These are phyloP conservation scores for Dryobotodes eremita DNA, from an alignment of 2,888 invertebrate species.

Conservation along the genomic window DNA sequence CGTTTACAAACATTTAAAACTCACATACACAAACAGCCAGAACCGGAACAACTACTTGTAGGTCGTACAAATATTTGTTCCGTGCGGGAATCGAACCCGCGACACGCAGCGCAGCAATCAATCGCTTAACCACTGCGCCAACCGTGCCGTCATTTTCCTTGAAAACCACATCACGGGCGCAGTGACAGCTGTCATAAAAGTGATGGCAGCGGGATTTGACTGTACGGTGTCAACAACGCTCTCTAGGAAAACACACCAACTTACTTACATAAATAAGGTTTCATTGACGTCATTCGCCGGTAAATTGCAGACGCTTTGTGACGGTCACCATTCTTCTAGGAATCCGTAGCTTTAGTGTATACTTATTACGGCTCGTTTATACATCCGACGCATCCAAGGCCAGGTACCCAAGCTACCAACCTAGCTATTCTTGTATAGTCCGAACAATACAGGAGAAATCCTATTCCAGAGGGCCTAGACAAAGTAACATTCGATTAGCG, in stretches of 20 bases:
- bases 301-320: background rate
- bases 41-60: too few species aligned
- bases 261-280: background rate
- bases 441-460: background rate
- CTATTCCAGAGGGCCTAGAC: background rate
- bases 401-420: background rate
- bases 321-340: background rate
- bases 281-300: background rate
- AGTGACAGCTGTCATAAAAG: background rate
- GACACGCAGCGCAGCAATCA: too few species aligned
- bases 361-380: background rate
- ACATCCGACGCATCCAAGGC: background rate
- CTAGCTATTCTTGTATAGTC: background rate
- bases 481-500: too few species aligned
- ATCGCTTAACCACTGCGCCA: too few species aligned
- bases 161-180: too few species aligned
- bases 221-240: background rate
- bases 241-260: background rate
- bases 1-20: too few species aligned
- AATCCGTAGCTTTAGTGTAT: background rate
- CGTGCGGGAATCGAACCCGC: too few species aligned
- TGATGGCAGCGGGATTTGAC: background rate
- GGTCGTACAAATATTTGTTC: too few species aligned
- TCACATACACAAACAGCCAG: too few species aligned
- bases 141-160: too few species aligned